Percentiles rank a stretch among this genome's conserved stretches.
phyloP scores from a whole-genome alignment of 2,888 invertebrate genomes.

The Ectemnius cavifrons region DNA sequence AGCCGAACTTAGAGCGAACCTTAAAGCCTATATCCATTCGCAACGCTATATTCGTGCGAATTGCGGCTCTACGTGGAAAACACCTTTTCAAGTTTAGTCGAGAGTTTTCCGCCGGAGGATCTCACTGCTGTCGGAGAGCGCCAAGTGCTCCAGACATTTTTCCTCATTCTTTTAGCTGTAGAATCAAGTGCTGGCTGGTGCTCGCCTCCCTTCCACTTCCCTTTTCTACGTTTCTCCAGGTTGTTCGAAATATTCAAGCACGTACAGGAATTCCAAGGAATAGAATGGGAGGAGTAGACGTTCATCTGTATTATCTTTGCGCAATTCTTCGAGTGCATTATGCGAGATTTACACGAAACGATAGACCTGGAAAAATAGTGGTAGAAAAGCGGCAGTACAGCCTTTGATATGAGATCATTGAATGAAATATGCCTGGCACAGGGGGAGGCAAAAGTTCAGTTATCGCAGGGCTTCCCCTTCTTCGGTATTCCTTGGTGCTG shows the following conservation, averaged over 20 bases:
- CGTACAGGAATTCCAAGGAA: neutral
- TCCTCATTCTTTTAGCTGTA: no score
- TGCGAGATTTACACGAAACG: constrained; percentile 21
- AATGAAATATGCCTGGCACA: constrained; percentile 19
- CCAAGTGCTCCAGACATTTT: no score
- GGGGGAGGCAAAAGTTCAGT: constrained; percentile 12
- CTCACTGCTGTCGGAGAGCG: no score
- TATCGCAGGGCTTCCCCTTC: no score
- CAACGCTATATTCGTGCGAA: neutral
- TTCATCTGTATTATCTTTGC: constrained; percentile 2
- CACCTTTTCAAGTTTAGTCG: neutral
- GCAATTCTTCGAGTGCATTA: neutral
- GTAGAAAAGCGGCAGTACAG: neutral
- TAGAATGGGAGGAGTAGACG: neutral
- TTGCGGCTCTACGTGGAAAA: neutral
- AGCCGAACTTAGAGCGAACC: no score
- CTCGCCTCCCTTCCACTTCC: neutral
- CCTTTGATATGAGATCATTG: constrained; percentile 21
- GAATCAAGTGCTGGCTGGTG: no score
- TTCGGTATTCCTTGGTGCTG: constrained; percentile 13
- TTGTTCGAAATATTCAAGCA: constrained; percentile 8
- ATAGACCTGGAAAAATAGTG: constrained; percentile 26
- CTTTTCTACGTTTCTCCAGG: neutral
- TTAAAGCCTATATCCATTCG: no score
- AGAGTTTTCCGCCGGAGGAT: no score